Evolutionary conservation across 2,113 vertebrate genomes (phyloP), one percentile per base, ranked within the genome.

Genomic region (Pseudorhombus dupliciocellatus): DNA sequence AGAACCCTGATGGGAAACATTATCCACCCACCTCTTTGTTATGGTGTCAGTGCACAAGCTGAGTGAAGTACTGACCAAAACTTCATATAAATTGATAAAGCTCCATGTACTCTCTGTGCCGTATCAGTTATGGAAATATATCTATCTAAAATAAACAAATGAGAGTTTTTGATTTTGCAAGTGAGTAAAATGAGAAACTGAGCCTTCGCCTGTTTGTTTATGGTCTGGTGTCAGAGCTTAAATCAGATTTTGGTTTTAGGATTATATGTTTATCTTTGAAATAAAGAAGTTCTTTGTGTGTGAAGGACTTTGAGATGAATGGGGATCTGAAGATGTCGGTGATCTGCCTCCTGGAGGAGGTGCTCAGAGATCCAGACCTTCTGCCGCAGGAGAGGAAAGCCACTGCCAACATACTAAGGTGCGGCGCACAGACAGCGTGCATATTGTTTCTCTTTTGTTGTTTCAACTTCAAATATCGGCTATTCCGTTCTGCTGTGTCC

Each of bases 361-460:
- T 99, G 83, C 92, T 98, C 65, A 93, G 96, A 90, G 97, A 99
- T 76, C 97, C 96, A 31, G 97, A 99, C 77, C 95, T 99, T 53
- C 94, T 99, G 66, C 97, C 97, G 59, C 98, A 99, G 88, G 98
- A 99, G 93, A 96, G 97, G 58, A 99, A 99, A 94, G 98, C 97
- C 78, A 96, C 97, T 1, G 96, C 95, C 12, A 99, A 99, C 83
- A 98, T 99, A 87, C 77, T 99, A 79, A 97, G 94, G 98, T 97
- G 88, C 88, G 21, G 22, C 62, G 58, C 37, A 22, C 24, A 51
- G 28, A 58, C 20, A 24, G 50, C n/a, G 28, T 18, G 30, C 30
- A 59, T 37, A 25, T 25, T 22, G 10, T 51, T 60, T 22, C 5
- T 16, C 24, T 28, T 28, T 55, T 26, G 4, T 28, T 31, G 5